phyloP scores from a whole-genome alignment of 2,888 invertebrate species.

The Epistrophella euchroma region DNA sequence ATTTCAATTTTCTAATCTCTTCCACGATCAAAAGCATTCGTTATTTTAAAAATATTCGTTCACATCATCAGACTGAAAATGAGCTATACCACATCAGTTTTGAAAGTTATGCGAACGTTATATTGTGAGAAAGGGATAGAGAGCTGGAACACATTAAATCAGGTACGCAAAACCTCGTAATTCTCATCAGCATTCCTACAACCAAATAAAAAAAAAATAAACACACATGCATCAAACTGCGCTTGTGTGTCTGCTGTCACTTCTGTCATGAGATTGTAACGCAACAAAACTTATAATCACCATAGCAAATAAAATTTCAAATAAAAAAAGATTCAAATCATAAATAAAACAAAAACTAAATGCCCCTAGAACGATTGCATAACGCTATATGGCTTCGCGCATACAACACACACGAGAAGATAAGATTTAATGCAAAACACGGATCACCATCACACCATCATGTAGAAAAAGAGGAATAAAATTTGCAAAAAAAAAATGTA shows the following conservation, averaged over 20 bases:
- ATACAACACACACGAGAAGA: constrained; percentile 42
- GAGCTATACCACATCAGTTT: not conserved
- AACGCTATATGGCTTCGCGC: constrained; percentile 44
- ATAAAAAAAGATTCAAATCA: constrained; percentile 26
- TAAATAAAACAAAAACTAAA: constrained; percentile 52
- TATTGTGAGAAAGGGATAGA: not conserved
- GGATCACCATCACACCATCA: constrained; percentile 60
- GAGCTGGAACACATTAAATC: not conserved
- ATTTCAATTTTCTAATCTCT: not conserved
- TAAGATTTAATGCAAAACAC: constrained; percentile 69
- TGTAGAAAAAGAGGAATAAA: constrained; percentile 47
- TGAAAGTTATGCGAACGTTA: not conserved
- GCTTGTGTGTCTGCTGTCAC: constrained; percentile 23
- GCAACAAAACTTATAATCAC: constrained; percentile 69
- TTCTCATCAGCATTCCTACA: constrained; percentile 27
- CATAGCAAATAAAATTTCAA: constrained; percentile 35
- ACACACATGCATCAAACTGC: not conserved
- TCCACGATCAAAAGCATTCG: not conserved
- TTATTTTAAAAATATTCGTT: not conserved
- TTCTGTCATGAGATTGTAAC: constrained; percentile 64
- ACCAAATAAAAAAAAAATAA: not conserved
- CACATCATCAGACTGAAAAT: not conserved
- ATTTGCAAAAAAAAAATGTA: constrained; percentile 17
- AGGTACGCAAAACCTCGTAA: not conserved
- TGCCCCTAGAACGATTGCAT: constrained; percentile 65